phyloP scores from a whole-genome alignment of 2,888 invertebrate species.

The Labia minor region DNA sequence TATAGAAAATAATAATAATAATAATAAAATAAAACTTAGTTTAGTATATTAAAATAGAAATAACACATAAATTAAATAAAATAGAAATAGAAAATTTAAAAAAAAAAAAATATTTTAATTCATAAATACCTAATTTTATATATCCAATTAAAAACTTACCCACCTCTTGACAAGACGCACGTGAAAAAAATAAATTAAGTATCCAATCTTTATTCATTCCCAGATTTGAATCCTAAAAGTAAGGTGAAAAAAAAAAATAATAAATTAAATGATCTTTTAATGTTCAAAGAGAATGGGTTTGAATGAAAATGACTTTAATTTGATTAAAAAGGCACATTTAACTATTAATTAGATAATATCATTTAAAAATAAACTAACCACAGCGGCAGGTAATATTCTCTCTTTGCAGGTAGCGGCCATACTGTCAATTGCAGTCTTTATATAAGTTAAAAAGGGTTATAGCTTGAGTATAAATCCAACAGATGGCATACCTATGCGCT shows the following conservation, averaged over 20 bases:
- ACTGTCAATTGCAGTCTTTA: background rate
- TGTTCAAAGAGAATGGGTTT: background rate
- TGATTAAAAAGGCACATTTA: background rate
- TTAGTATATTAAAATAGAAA: too few species aligned
- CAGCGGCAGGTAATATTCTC: background rate
- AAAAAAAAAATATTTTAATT: too few species aligned
- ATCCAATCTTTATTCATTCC: conserved; percentile 54
- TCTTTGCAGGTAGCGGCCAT: background rate
- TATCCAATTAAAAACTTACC: conserved; percentile 46
- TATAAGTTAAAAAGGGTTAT: background rate
- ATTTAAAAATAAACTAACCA: background rate
- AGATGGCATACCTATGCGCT: background rate
- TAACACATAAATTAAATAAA: too few species aligned
- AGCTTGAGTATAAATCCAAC: background rate
- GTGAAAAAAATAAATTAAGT: conserved; percentile 48
- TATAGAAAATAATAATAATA: too few species aligned
- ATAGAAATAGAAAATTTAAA: too few species aligned
- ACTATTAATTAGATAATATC: background rate
- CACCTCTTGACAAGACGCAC: conserved; percentile 66
- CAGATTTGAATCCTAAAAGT: conserved; percentile 35
- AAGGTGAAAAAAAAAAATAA: background rate
- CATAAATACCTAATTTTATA: too few species aligned
- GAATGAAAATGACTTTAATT: background rate
- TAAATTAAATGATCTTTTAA: background rate
- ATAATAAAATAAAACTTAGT: too few species aligned